These are phyloP conservation scores for Arge pagana DNA, from an alignment of 2,888 invertebrate species.

Conservation along the genomic window DNA sequence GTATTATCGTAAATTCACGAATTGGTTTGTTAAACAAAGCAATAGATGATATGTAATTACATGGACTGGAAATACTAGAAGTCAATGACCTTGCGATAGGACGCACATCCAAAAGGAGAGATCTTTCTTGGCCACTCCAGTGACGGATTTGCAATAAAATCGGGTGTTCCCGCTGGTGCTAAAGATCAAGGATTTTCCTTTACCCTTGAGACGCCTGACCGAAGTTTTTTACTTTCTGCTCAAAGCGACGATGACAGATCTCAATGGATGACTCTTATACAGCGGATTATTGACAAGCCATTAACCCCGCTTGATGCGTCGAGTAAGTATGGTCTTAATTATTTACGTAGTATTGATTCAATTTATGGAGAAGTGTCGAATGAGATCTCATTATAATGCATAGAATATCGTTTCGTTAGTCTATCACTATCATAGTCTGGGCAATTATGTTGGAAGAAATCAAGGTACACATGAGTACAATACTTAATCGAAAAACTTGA, in stretches of 20 bases:
- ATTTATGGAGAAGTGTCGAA: too few species aligned
- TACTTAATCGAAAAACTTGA: too few species aligned
- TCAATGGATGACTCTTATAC: conserved; percentile 79
- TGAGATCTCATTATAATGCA: too few species aligned
- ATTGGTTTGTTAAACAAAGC: neutral
- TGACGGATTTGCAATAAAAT: conserved; percentile 76
- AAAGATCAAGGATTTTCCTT: conserved; percentile 81
- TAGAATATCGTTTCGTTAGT: too few species aligned
- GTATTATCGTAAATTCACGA: neutral
- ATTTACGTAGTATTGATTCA: too few species aligned
- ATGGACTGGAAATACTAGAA: neutral
- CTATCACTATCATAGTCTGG: too few species aligned
- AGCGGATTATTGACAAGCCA: conserved; percentile 74
- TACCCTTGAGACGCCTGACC: conserved; percentile 79
- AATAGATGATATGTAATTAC: neutral
- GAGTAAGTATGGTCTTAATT: conserved; percentile 61
- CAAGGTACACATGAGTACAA: too few species aligned
- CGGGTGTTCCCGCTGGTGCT: conserved; percentile 70
- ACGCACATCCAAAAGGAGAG: conserved; percentile 89
- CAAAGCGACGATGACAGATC: conserved; percentile 76
- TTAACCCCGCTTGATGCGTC: conserved; percentile 79
- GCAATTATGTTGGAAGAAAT: too few species aligned
- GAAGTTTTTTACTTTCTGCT: conserved; percentile 77
- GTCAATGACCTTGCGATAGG: conserved; percentile 62
- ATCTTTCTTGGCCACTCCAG: conserved; percentile 82